Evolutionary conservation across 2,797 vertebrate genomes (phyloP).

Genomic region (Florisuga fusca): DNA sequence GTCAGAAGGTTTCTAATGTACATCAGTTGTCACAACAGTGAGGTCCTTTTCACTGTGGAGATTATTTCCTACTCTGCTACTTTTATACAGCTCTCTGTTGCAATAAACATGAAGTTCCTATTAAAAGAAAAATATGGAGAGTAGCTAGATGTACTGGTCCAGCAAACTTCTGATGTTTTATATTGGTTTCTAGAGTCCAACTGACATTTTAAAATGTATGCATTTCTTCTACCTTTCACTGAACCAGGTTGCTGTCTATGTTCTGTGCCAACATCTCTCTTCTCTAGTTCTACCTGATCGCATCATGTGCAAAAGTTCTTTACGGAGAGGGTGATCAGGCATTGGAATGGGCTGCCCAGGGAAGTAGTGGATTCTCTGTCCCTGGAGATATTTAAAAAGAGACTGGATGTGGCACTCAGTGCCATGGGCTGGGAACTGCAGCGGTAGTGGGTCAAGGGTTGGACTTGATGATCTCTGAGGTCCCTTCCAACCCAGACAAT

Average conservation of each 20-base stretch:
- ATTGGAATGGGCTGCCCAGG: too few species aligned
- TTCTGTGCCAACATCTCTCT: background rate
- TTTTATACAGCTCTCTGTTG: background rate
- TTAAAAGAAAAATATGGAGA: background rate
- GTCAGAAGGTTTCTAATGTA: background rate
- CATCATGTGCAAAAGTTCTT: background rate
- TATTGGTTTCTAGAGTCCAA: conserved; percentile 6
- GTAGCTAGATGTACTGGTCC: background rate
- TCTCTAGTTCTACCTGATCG: background rate
- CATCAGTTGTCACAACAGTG: background rate
- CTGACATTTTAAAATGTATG: background rate
- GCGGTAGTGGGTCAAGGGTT: too few species aligned
- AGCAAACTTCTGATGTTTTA: background rate
- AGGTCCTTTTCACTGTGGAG: background rate
- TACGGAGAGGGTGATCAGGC: too few species aligned
- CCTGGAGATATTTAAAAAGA: too few species aligned
- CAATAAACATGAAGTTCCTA: background rate
- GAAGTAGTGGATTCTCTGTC: too few species aligned
- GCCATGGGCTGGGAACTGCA: too few species aligned
- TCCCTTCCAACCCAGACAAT: too few species aligned
- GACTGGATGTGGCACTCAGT: too few species aligned
- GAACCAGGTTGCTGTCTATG: background rate
- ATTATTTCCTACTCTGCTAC: background rate
- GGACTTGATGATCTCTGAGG: too few species aligned
- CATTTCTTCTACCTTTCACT: too few species aligned